Base-by-base conservation (phyloP, 2,113 vertebrate genomes). In the Agapornis roseicollis region DNA sequence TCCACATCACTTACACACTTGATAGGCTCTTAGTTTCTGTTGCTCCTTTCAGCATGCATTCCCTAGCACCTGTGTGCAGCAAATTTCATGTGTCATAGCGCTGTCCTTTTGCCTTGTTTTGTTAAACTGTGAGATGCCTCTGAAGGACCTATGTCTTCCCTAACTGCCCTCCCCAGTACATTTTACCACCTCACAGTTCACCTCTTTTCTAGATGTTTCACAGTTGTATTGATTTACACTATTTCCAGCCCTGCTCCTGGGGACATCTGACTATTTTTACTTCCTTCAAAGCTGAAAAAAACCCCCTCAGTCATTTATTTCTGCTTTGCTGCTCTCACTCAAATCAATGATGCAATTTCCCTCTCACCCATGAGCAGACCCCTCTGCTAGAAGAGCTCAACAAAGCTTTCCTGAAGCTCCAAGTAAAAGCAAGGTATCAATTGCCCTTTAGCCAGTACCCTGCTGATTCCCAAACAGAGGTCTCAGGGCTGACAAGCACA, bases 231-330 rank as follows among this genome's bases (percentile, higher is more conserved):
- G 95, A 96, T 39, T 89, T 84, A 46, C 53, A 27, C 73, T 72
- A 74, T 90, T 95, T 83, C 56, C 78, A 93, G 47, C 23, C 23
- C 65, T 56, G 73, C 31, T 94, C 73, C 73, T 50, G 72, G n/a
- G n/a, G 58, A n/a, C n/a, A 89, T 41, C 77, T 76, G 49, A 42
- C 92, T 95, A 82, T 89, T 96, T 96, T 95, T 87, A 79, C 78
- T 72, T 76, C 73, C 61, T 90, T 90, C 66, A 81, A 94, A 94
- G 73, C 78, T 81, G 76, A 86, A 87, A 78, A 83, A 85, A 72
- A 88, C 22, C 16, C 7, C 6, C n/a, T n/a, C 8, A 69, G 46
- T 19, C 25, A n/a, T 77, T 90, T 95, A 72, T 79, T 95, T 93
- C 90, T 94, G 86, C 90, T 93, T 89, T 89, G 77, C 88, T 46